Base-by-base conservation (phyloP, 1,140 invertebrate species). In the Idris sp. region DNA sequence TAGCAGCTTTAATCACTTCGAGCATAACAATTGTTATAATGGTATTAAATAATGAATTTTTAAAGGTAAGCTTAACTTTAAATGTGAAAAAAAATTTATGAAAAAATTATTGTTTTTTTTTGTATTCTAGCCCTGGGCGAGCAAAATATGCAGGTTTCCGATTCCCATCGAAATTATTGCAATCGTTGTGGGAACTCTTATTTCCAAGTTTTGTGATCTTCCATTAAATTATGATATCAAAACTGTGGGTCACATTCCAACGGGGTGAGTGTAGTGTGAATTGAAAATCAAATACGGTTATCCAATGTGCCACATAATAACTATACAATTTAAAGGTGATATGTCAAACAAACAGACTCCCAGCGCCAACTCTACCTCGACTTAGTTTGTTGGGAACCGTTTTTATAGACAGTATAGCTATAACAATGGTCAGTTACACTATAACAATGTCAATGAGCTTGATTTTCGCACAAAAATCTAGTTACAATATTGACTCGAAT, bases 141-240 rank as follows among this genome's bases (percentile, higher is more conserved):
- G 90, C 49, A 95, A 95, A 83, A 90, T 88, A 58, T 92, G 90
- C 41, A 89, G 88, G 4, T 89, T 97, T 76, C 96, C 96, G 0
- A 87, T 98, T 19, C 96, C 97, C 7, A 93, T 96, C 40, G 96
- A 98, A 85, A 86, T 98, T 8, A 89, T 97, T 8, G 92, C 92
- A 11, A 93, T 98, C 11, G 89, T 97, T 5, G 81, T 90, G 10
- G 95, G 94, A 26, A 96, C 95, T 0, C 72, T 94, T 0, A 85
- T 91, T 4, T 96, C 94, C 0, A 89, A 88, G 65, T 91, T 89
- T 68, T 88, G 85, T 14, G 73, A 90, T 16, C 85, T 95, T 7
- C 74, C 90, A 4, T 80, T 83, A 2, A 83, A 69, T 0, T 94
- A 92, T 78, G 82, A 87, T 18, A 90, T 96, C 18, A 81, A 86